A percentile compares a stretch with the other conserved stretches of the same genome.
Evolutionary conservation across 2,113 vertebrate genomes (phyloP).

Genomic region (Sebastes fasciatus): DNA sequence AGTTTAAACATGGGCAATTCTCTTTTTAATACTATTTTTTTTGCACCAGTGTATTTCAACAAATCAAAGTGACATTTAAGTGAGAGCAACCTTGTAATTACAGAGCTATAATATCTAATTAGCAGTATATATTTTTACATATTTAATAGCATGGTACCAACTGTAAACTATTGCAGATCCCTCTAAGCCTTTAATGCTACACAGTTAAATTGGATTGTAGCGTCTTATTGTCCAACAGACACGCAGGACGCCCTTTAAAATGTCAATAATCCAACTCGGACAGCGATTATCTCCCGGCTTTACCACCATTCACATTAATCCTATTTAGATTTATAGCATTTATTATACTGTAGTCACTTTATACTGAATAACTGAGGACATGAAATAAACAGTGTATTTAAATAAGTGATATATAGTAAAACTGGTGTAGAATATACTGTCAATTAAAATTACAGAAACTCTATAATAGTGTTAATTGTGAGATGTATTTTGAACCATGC

Average conservation of each 20-base stretch:
- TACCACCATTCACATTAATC: not conserved
- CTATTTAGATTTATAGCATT: not conserved
- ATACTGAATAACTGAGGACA: not conserved
- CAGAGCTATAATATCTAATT: not conserved
- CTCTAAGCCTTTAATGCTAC: not conserved
- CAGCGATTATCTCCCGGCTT: not conserved
- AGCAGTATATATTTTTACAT: no score
- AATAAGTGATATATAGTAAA: not conserved
- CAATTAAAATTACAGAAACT: not conserved
- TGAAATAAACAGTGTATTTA: not conserved
- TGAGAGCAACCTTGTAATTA: not conserved
- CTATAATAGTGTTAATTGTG: not conserved
- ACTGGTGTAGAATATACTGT: not conserved
- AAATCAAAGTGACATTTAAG: not conserved
- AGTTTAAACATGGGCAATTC: not conserved
- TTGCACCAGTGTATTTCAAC: not conserved
- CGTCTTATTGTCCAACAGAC: not conserved
- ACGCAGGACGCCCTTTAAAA: not conserved
- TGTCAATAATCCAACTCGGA: constrained; percentile 3
- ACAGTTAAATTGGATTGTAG: not conserved
- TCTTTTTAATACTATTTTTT: not conserved
- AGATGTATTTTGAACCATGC: not conserved
- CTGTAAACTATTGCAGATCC: constrained; percentile 6
- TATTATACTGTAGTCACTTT: not conserved
- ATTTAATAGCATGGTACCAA: not conserved